Conservation (phyloP, 2,113 vertebrate species). For the Aegypius monachus region DNA sequence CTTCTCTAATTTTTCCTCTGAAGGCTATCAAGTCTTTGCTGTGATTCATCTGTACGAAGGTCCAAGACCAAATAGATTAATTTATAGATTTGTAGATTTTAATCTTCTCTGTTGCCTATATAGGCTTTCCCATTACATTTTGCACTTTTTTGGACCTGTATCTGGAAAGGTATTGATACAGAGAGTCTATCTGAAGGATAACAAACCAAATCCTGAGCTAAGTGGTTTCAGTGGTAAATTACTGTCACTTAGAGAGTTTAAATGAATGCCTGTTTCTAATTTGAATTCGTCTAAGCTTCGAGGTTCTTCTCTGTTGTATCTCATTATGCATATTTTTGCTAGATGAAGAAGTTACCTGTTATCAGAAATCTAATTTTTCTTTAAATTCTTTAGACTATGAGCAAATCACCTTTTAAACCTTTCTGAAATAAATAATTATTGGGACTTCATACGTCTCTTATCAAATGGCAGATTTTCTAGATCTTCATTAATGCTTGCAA, state of each 20-base stretch:
- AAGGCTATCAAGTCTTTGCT: background rate
- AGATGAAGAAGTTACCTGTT: background rate
- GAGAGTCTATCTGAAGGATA: background rate
- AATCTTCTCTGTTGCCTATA: background rate
- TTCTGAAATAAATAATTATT: background rate
- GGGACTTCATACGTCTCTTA: background rate
- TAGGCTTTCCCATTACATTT: background rate
- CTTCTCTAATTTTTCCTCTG: background rate
- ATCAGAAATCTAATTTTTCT: background rate
- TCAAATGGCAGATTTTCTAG: background rate
- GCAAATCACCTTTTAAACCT: background rate
- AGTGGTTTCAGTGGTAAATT: background rate
- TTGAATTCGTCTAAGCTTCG: background rate
- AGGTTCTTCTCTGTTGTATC: background rate
- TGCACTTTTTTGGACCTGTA: background rate
- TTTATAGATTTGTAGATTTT: background rate
- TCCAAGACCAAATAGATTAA: background rate
- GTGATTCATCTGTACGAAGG: background rate
- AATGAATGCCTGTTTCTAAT: background rate
- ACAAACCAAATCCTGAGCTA: background rate
- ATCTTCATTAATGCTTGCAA: background rate
- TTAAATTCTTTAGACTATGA: background rate
- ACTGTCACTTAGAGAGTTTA: background rate
- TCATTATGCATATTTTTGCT: background rate
- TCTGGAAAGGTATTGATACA: background rate